Evolutionary conservation across 1,140 invertebrate genomes (phyloP).

Genomic region (Tetramorium simillimum): DNA sequence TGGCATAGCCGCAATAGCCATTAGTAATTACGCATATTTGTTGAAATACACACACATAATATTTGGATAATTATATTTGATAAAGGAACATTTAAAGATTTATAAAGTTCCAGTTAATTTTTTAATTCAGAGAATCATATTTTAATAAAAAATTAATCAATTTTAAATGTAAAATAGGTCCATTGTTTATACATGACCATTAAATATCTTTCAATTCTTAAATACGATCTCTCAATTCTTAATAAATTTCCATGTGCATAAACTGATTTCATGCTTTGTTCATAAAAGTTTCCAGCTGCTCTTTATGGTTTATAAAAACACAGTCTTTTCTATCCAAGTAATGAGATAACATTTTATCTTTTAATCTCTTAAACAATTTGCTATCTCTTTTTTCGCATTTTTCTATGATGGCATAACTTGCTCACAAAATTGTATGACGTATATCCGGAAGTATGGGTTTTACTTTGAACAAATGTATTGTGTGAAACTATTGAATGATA

Average conservation of each 20-base stretch:
- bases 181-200: not conserved
- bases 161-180: not conserved
- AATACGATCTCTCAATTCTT: not conserved
- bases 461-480: not conserved
- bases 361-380: not conserved
- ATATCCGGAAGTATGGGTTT: not conserved
- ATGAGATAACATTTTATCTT: not conserved
- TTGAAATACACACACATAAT: not conserved
- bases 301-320: not conserved
- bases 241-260: not conserved
- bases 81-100: not conserved
- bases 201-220: not conserved
- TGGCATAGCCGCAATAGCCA: not conserved
- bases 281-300: not conserved
- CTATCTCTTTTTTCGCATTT: not conserved
- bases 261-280: not conserved
- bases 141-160: not conserved
- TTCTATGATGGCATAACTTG: not conserved
- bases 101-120: not conserved
- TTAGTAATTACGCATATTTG: slow-evolving; percentile 1
- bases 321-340: not conserved
- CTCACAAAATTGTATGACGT: not conserved
- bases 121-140: not conserved
- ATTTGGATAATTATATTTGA: not conserved
- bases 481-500: not conserved